Evolutionary conservation across 64 coral and sea anemone genomes (phyloP), one percentile per base, ranked within the genome.

Genomic region (Porites lutea): DNA sequence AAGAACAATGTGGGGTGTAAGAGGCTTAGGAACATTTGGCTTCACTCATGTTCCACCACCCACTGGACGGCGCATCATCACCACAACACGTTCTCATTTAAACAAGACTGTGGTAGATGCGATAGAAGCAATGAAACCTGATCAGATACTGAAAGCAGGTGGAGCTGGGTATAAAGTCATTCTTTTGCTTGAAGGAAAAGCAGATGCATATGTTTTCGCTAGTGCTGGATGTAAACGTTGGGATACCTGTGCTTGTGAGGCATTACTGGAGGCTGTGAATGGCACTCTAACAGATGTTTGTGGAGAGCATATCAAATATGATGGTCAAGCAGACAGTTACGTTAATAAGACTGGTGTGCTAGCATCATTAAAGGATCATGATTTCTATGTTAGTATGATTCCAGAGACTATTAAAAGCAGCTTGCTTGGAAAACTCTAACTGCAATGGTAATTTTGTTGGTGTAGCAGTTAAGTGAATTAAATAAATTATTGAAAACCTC

Each of bases 121-220:
- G 50, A 89, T 99, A 86, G 91, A 90, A 58, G 97, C 97, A 9
- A 96, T 99, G 92, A 96, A 99, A 21, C 97, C 97, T 59, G 94
- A 93, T 85, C 68, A 92, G 19, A 88, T 99, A 59, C 18, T 93
- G 8, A 82, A 83, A 57, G 97, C 90, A 22, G 97, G 97, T 44
- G 97, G 97, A n/a, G 83, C 91, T 57, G 97, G 97, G 4, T 95
- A 99, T 48, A 99, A 99, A 94, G 88, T 96, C 27, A 21, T 99
- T 7, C 78, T 91, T 13, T 62, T 99, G 9, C 57, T 99, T 57
- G 94, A 96, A n/a, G 97, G 97, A 3, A 86, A 63, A 3, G 97
- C 97, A 75, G 97, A 99, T 89, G 94, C 86, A 47, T 99, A 99
- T 76, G 90, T 99, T 46, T 99, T 94, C 89, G 97, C 97, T 51